Evolutionary conservation across 2,888 invertebrate genomes (phyloP).

Genomic region (Cyrtodaria siliqua): DNA sequence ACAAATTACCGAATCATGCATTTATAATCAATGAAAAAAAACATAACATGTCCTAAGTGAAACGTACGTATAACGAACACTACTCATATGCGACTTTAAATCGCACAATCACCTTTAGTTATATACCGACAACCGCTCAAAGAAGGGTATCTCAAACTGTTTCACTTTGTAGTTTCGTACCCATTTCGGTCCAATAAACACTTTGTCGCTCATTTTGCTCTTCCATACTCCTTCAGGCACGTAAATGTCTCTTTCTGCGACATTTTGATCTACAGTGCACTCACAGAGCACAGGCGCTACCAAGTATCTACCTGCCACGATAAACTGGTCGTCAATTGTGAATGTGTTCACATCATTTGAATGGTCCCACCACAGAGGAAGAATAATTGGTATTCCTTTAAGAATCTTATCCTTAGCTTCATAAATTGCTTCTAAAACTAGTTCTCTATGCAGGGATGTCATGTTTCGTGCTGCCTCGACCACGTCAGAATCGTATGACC

Average conservation of each 20-base stretch:
- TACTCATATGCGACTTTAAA: too few relatives aligned
- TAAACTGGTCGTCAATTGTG: constrained; percentile 75
- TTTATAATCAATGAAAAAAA: too few relatives aligned
- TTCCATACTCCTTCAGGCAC: constrained; percentile 90
- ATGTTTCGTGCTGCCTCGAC: constrained; percentile 56
- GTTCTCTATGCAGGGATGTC: constrained; percentile 43
- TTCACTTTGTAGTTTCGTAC: constrained; percentile 52
- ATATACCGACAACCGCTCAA: constrained; percentile 56
- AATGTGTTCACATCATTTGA: constrained; percentile 67
- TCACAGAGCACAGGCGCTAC: constrained; percentile 81
- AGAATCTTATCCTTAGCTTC: constrained; percentile 89
- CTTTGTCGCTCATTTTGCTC: constrained; percentile 87
- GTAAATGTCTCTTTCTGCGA: constrained; percentile 71
- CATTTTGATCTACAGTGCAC: constrained; percentile 33
- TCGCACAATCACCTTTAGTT: too few relatives aligned
- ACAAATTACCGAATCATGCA: too few relatives aligned
- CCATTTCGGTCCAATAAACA: constrained; percentile 66
- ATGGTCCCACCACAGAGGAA: constrained; percentile 79
- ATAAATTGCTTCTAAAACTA: constrained; percentile 91
- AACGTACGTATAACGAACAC: too few relatives aligned
- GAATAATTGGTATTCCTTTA: constrained; percentile 88
- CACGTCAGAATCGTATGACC: constrained; percentile 91
- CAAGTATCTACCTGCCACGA: constrained; percentile 74
- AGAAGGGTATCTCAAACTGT: constrained; percentile 62
- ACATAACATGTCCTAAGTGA: too few relatives aligned